A percentile compares a stretch with the other conserved stretches of the same genome.
Conservation (phyloP, 1,140 invertebrate species). For the Zaprionus nigranus region DNA sequence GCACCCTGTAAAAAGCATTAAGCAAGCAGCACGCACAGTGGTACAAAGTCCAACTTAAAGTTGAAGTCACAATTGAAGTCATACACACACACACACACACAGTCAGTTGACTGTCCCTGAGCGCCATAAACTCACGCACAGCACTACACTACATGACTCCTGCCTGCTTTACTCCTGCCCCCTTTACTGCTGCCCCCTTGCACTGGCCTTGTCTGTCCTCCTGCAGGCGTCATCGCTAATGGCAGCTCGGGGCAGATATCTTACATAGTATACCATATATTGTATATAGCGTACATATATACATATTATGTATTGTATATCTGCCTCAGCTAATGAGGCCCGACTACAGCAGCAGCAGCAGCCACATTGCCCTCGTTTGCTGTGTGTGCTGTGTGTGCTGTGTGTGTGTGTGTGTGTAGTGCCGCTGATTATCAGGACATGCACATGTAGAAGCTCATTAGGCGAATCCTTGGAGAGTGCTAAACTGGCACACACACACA, state of each 20-base stretch:
- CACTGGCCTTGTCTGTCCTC: too few species aligned
- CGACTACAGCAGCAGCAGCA: constrained; percentile 21
- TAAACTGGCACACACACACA: constrained; percentile 27
- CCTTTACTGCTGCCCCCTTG: too few species aligned
- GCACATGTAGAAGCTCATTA: constrained; percentile 75
- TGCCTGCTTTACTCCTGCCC: too few species aligned
- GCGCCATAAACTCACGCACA: constrained; percentile 29
- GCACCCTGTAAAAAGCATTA: not conserved
- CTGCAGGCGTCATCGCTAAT: constrained; percentile 31
- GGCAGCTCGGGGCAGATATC: constrained; percentile 15
- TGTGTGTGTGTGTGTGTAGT: not conserved
- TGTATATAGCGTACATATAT: not conserved
- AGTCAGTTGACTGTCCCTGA: constrained; percentile 18
- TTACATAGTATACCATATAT: not conserved
- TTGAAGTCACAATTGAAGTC: constrained; percentile 35
- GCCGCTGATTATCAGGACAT: constrained; percentile 52
- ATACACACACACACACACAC: constrained; percentile 13
- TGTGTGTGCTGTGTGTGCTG: not conserved
- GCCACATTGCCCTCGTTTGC: not conserved
- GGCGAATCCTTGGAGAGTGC: constrained; percentile 72
- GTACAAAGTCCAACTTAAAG: constrained; percentile 4
- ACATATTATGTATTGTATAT: not conserved
- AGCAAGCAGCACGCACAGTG: not conserved
- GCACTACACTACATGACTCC: not conserved
- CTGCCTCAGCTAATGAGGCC: constrained; percentile 32